phyloP scores from a whole-genome alignment of 2,797 vertebrate genomes.

The Rachycentron canadum region DNA sequence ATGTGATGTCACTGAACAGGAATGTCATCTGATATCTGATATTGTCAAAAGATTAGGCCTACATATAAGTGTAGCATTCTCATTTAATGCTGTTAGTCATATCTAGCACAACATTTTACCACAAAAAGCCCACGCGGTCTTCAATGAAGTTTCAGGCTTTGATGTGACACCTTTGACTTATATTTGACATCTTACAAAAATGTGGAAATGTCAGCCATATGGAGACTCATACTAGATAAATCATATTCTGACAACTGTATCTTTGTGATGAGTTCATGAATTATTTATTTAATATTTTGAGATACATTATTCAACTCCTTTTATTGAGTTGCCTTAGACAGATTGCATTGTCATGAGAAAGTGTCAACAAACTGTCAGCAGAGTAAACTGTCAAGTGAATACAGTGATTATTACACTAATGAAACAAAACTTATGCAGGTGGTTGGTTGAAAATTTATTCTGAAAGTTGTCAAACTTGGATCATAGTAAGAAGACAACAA shows the following conservation, averaged over 20 bases:
- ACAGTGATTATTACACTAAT: constrained; percentile 28
- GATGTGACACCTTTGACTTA: constrained; percentile 23
- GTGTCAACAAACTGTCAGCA: constrained; percentile 35
- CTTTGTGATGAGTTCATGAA: constrained; percentile 49
- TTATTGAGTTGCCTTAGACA: constrained; percentile 43
- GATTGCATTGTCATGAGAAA: constrained; percentile 31
- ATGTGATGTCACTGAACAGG: constrained; percentile 22
- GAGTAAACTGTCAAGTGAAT: constrained; percentile 5
- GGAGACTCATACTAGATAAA: constrained; percentile 21
- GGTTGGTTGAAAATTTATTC: constrained; percentile 24
- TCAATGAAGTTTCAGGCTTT: constrained; percentile 21
- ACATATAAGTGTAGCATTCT: neutral
- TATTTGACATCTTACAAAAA: constrained; percentile 38
- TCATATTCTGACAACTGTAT: constrained; percentile 23
- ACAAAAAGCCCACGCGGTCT: neutral
- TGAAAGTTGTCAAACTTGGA: constrained; percentile 41
- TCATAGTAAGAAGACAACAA: constrained; percentile 4
- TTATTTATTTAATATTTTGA: constrained; percentile 62
- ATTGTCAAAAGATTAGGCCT: constrained; percentile 4
- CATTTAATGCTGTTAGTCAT: constrained; percentile 25
- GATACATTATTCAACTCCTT: constrained; percentile 40
- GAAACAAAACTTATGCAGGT: constrained; percentile 19
- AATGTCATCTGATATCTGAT: constrained; percentile 30
- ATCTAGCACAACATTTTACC: constrained; percentile 1
- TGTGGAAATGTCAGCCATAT: constrained; percentile 41